Percentiles rank a stretch among this genome's conserved stretches.
Evolutionary conservation across 2,888 invertebrate species (phyloP).

Genomic region (Chymomyza amoena): DNA sequence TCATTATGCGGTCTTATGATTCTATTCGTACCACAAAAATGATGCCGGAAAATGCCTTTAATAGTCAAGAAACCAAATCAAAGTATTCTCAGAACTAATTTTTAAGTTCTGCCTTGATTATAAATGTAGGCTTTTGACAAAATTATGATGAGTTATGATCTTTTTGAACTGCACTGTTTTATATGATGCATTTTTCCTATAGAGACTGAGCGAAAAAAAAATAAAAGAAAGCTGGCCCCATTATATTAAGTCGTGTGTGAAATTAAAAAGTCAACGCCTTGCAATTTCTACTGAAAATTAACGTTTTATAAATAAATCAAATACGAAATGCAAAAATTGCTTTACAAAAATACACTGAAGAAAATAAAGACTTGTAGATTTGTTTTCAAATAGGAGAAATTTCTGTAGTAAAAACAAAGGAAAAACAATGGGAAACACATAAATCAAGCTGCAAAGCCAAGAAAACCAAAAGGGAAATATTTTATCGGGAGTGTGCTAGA

Average conservation of each 20-base stretch:
- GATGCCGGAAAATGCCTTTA: too few species aligned
- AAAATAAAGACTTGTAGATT: neutral
- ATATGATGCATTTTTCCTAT: neutral
- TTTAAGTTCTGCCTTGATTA: neutral
- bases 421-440: constrained; percentile 3
- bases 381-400: constrained; percentile 13
- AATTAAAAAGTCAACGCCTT: constrained; percentile 53
- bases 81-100: neutral
- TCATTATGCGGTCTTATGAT: too few species aligned
- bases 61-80: neutral
- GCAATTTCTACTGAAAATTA: neutral
- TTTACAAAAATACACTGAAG: neutral
- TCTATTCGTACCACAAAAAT: too few species aligned
- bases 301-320: constrained; percentile 1
- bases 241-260: constrained; percentile 52
- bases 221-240: constrained; percentile 24
- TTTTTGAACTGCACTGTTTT: neutral
- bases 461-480: constrained; percentile 10
- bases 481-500: neutral
- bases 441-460: constrained; percentile 9
- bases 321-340: neutral
- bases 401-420: constrained; percentile 10
- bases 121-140: neutral
- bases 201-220: neutral
- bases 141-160: neutral